These are phyloP conservation scores for Stichopus horrens DNA, from an alignment of 53 echinoderm and acorn worm species.

Conservation along the genomic window DNA sequence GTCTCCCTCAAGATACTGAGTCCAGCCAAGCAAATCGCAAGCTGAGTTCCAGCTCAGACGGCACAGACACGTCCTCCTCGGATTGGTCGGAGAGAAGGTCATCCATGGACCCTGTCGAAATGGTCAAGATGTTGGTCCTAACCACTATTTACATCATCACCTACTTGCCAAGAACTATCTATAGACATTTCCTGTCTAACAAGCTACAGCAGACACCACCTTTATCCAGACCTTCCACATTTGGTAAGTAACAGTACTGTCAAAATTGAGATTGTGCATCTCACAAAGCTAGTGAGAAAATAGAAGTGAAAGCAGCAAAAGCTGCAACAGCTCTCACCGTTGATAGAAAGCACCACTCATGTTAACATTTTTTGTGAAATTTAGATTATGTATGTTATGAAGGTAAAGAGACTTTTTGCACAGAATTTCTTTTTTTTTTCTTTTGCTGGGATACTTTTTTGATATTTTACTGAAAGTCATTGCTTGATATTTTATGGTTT, in stretches of 20 bases:
- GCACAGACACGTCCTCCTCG: not conserved
- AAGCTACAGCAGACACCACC: not conserved
- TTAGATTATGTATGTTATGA: too few species aligned
- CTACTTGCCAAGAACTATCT: slow-evolving; percentile 13
- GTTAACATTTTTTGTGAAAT: too few species aligned
- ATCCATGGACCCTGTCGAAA: not conserved
- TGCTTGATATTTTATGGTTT: too few species aligned
- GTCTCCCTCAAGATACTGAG: slow-evolving; percentile 8
- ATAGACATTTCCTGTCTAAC: not conserved
- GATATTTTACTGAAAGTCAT: too few species aligned
- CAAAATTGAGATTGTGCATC: not conserved
- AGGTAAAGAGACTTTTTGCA: too few species aligned
- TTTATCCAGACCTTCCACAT: not conserved
- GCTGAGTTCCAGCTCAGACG: slow-evolving; percentile 17
- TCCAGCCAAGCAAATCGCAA: slow-evolving; percentile 39
- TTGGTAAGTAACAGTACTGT: not conserved
- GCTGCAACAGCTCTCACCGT: not conserved
- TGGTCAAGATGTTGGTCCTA: not conserved
- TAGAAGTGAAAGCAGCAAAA: not conserved
- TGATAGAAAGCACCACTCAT: too few species aligned
- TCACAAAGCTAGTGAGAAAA: not conserved
- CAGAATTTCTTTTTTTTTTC: too few species aligned
- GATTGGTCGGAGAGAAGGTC: slow-evolving; percentile 20
- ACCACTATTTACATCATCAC: slow-evolving; percentile 8
- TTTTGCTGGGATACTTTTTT: too few species aligned